Percentiles rank a stretch among this genome's conserved stretches.
phyloP scores from a whole-genome alignment of 2,113 vertebrate species.

The Sminthopsis crassicaudata region DNA sequence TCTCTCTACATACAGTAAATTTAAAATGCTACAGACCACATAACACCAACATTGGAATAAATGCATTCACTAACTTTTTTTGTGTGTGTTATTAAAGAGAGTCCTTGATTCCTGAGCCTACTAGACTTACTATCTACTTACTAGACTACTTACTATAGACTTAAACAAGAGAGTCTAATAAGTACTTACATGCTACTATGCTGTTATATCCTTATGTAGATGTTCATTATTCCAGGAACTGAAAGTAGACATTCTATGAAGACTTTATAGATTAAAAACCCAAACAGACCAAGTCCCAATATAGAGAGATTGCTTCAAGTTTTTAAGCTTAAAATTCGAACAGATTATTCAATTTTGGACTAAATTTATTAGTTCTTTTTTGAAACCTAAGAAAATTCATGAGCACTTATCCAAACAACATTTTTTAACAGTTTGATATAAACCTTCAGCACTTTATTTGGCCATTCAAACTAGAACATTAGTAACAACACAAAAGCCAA shows the following conservation, averaged over 20 bases:
- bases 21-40: background rate
- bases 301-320: background rate
- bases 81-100: too few species aligned
- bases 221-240: background rate
- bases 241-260: background rate
- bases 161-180: too few species aligned
- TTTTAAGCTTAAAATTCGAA: background rate
- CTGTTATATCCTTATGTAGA: background rate
- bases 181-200: background rate
- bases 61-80: background rate
- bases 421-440: slow-evolving; percentile 12
- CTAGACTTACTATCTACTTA: too few species aligned
- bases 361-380: background rate
- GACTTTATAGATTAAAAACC: background rate
- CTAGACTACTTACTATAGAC: too few species aligned
- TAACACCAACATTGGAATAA: background rate
- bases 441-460: background rate
- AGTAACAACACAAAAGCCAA: background rate
- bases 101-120: too few species aligned
- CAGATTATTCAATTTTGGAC: background rate
- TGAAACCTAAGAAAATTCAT: slow-evolving; percentile 40
- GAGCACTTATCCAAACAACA: slow-evolving; percentile 33
- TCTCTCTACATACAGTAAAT: background rate
- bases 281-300: background rate
- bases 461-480: slow-evolving; percentile 10